phyloP scores from a whole-genome alignment of 1,140 invertebrate genomes.

The Panagrolaimus sp. region DNA sequence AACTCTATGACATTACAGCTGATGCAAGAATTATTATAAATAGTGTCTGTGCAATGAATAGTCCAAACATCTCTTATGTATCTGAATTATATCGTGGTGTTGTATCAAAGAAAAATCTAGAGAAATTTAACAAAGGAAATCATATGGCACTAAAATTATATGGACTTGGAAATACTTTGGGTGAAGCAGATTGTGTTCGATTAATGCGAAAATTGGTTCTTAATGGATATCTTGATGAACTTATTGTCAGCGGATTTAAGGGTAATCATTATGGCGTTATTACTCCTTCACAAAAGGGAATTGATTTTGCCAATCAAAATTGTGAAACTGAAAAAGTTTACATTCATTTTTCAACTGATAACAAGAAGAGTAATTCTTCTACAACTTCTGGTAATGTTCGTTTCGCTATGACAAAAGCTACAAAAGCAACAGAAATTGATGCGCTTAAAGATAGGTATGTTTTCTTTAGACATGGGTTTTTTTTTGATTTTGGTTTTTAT shows the following conservation, averaged over 20 bases:
- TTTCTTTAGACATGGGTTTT: too few species aligned
- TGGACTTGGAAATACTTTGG: not conserved
- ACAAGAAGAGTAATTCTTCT: too few species aligned
- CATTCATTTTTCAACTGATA: too few species aligned
- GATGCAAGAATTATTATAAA: not conserved
- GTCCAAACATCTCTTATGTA: not conserved
- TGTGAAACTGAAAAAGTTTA: too few species aligned
- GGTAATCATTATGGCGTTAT: not conserved
- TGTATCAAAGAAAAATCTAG: not conserved
- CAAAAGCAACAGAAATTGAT: too few species aligned
- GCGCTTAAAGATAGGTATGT: too few species aligned
- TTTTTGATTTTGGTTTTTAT: too few species aligned
- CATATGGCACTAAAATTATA: not conserved
- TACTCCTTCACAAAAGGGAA: not conserved
- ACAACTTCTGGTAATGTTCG: too few species aligned
- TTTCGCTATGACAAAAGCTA: too few species aligned
- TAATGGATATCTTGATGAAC: conserved; percentile 3
- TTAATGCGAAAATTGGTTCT: not conserved
- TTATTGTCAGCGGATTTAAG: not conserved
- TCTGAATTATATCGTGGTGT: conserved; percentile 4
- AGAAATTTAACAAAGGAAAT: not conserved
- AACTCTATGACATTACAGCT: not conserved
- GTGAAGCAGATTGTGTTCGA: not conserved
- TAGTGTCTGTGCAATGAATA: too few species aligned
- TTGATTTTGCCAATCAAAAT: not conserved